A percentile compares a stretch with the other conserved stretches of the same genome.
These are phyloP conservation scores for Hepsetus odoe DNA, from an alignment of 2,113 vertebrate species.

Conservation along the genomic window DNA sequence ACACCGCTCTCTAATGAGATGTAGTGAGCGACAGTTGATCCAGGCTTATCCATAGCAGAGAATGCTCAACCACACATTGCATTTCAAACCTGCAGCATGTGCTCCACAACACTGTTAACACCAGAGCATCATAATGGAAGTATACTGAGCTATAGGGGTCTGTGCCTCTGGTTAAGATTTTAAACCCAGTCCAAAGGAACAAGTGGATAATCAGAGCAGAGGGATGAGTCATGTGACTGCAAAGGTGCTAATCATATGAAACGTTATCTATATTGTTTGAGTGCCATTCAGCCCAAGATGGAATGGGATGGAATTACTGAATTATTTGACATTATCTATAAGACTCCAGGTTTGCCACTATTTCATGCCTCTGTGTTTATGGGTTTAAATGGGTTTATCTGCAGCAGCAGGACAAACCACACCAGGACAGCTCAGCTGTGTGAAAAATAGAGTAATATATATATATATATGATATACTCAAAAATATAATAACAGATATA, in stretches of 20 bases:
- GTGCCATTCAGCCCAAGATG: conserved; percentile 10
- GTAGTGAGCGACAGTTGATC: conserved; percentile 42
- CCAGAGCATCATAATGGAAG: background rate
- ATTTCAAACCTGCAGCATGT: background rate
- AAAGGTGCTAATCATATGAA: conserved; percentile 63
- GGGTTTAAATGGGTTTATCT: conserved; percentile 34
- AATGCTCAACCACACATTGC: background rate
- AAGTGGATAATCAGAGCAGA: background rate
- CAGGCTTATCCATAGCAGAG: conserved; percentile 28
- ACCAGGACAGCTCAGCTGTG: conserved; percentile 31
- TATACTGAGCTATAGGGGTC: background rate
- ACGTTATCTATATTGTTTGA: conserved; percentile 65
- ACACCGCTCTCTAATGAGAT: conserved; percentile 60
- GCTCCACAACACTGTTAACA: background rate
- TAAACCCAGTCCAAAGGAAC: conserved; percentile 3
- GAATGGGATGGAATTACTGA: conserved; percentile 14
- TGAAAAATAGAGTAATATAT: conserved; percentile 44
- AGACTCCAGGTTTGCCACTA: conserved; percentile 23
- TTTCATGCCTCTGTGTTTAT: conserved; percentile 21
- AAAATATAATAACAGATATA: too few relatives aligned
- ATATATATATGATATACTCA: too few relatives aligned
- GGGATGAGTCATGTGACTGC: conserved; percentile 52
- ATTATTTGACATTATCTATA: conserved; percentile 12
- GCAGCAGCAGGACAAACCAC: background rate
- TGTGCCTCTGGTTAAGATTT: background rate